These are phyloP conservation scores for Fukomys damarensis DNA, from an alignment of 2,113 vertebrate genomes.

Conservation along the genomic window DNA sequence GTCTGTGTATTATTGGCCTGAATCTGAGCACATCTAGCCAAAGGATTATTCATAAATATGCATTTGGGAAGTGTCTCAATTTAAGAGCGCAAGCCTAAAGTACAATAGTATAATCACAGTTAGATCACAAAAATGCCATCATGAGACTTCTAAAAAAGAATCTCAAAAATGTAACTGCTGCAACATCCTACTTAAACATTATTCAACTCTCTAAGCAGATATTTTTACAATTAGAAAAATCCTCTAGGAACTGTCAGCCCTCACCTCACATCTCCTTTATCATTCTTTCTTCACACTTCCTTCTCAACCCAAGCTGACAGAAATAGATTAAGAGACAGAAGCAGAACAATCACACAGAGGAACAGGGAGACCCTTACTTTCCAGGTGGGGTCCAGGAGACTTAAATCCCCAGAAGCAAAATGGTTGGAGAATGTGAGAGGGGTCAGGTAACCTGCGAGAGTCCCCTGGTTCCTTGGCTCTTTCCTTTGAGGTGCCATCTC, in stretches of 20 bases:
- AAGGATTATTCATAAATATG: background rate
- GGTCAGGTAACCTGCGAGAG: background rate
- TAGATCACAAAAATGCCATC: background rate
- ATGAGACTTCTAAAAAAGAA: background rate
- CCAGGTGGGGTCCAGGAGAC: background rate
- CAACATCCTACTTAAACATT: background rate
- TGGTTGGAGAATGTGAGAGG: background rate
- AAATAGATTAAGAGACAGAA: background rate
- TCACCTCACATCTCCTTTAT: background rate
- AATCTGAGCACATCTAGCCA: background rate
- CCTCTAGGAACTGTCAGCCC: background rate
- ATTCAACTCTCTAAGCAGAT: background rate
- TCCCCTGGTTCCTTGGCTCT: background rate
- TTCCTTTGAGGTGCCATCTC: background rate
- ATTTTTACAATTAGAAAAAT: background rate
- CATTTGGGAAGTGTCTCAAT: background rate
- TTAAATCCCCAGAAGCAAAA: background rate
- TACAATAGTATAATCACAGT: background rate
- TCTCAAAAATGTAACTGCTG: slow-evolving; percentile 20
- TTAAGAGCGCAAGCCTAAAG: background rate
- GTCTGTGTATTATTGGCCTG: background rate
- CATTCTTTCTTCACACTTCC: background rate
- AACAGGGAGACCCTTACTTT: background rate
- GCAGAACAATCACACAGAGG: background rate
- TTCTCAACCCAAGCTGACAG: background rate